Percentiles rank a stretch among this genome's conserved stretches.
Conservation (phyloP, 2,113 vertebrate species). For the Hippocampus zosterae region DNA sequence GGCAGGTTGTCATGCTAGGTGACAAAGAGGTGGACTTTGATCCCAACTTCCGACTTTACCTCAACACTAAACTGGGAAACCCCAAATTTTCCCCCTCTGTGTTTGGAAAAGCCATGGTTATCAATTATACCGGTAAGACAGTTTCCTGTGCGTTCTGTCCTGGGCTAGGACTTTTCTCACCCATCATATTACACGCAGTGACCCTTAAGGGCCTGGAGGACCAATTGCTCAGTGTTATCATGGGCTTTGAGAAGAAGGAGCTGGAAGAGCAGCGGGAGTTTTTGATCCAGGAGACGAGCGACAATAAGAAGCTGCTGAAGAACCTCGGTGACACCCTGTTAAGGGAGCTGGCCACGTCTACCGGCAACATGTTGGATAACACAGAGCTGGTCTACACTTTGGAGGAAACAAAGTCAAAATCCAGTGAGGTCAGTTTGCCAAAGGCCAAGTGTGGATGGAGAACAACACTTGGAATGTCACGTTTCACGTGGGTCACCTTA, state of each 20-base stretch:
- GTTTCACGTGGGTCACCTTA: background rate
- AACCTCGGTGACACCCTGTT: slow-evolving; percentile 88
- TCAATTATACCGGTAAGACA: slow-evolving; percentile 90
- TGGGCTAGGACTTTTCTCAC: background rate
- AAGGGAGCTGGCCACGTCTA: slow-evolving; percentile 85
- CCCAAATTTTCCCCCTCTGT: slow-evolving; percentile 88
- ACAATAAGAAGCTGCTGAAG: slow-evolving; percentile 90
- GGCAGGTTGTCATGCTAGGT: slow-evolving; percentile 81
- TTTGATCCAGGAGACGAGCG: slow-evolving; percentile 90
- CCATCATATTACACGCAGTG: slow-evolving; percentile 65
- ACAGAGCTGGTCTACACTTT: slow-evolving; percentile 85
- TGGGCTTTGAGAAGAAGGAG: slow-evolving; percentile 84
- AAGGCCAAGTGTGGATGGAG: background rate
- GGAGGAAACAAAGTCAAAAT: slow-evolving; percentile 91
- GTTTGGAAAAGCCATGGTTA: slow-evolving; percentile 95
- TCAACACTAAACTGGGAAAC: slow-evolving; percentile 91
- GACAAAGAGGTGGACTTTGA: slow-evolving; percentile 96
- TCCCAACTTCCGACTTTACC: slow-evolving; percentile 86
- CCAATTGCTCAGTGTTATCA: slow-evolving; percentile 91
- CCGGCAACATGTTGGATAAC: slow-evolving; percentile 96
- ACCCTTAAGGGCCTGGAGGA: slow-evolving; percentile 92
- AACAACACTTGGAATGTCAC: background rate
- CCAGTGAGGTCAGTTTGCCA: slow-evolving; percentile 77
- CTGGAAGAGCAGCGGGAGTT: slow-evolving; percentile 86
- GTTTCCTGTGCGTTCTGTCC: background rate